Conservation (phyloP, 2,797 vertebrate genomes). For the Taeniopygia guttata region DNA sequence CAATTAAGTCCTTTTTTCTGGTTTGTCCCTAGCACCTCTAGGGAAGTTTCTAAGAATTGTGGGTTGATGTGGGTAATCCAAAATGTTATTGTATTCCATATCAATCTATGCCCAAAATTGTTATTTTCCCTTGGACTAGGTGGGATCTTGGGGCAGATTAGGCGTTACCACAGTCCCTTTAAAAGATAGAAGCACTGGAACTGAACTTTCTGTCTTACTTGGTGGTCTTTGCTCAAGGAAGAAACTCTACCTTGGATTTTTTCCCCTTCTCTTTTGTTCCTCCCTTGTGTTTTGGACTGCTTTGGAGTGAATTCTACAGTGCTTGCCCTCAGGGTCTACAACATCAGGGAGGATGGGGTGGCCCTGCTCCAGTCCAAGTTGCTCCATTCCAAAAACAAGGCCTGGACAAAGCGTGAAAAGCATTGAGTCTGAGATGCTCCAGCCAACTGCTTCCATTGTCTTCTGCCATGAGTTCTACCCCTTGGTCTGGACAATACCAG, state of each 20-base stretch:
- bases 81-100: background rate
- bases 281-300: background rate
- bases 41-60: background rate
- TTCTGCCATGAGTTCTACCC: background rate
- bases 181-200: background rate
- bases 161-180: background rate
- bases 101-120: background rate
- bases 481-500: background rate
- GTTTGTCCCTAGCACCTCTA: background rate
- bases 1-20: background rate
- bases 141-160: background rate
- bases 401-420: fast-evolving
- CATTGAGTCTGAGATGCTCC: background rate
- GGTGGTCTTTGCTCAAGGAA: background rate
- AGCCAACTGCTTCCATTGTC: background rate
- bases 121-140: background rate
- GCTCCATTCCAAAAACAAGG: background rate
- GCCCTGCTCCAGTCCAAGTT: background rate
- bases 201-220: background rate
- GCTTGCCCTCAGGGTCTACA: background rate
- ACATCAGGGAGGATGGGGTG: background rate
- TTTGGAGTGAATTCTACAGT: background rate
- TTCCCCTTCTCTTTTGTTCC: background rate
- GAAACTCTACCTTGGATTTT: fast-evolving
- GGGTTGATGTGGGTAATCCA: background rate